Evolutionary conservation across 2,797 vertebrate genomes (phyloP), one percentile per base, ranked within the genome.

Genomic region (Chiroxiphia lanceolata): DNA sequence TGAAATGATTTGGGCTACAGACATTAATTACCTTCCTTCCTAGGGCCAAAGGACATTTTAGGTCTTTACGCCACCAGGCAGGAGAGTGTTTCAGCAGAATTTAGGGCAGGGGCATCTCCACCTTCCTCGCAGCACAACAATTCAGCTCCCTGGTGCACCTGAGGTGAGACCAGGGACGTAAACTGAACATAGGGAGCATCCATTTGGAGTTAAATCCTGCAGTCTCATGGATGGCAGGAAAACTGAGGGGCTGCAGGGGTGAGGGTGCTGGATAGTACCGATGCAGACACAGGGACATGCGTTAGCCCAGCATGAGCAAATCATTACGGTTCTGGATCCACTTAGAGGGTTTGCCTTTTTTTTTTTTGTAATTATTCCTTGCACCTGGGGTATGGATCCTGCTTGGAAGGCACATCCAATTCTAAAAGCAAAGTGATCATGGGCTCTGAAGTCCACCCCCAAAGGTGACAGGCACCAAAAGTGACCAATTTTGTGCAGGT

Each of bases 21-120:
- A 57, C 85, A 72, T 68, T 95, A 88, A 96, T 96, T 91, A 95
- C 77, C 50, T 81, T 44, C 15, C 70, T 70, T 94, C 93, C 91
- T 85, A 70, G 76, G 69, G 91, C 83, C 79, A 81, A 80, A 82
- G 76, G 60, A 47, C 51, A 40, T 75, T 94, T 94, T 82, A 93
- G 89, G 80, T 87, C 81, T 76, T 60, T 47, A 19, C 15, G 47
- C 79, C 83, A 90, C 12, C 14, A 90, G 76, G 76, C 42, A 90
- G 61, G 15, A 87, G 21, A 65, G 61, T 22, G 48, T 81, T 94
- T 81, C 53, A 83, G 83, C 87, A 90, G 65, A 88, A 94, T 93
- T 93, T 78, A 91, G 95, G 77, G 61, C 85, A 91, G 60, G 78
- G 0, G 0, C 34, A 89, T 87, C 57, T 70, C 60, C 31, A 63